These are phyloP conservation scores for Cotesia typhae DNA, from an alignment of 1,140 invertebrate genomes.

Conservation along the genomic window DNA sequence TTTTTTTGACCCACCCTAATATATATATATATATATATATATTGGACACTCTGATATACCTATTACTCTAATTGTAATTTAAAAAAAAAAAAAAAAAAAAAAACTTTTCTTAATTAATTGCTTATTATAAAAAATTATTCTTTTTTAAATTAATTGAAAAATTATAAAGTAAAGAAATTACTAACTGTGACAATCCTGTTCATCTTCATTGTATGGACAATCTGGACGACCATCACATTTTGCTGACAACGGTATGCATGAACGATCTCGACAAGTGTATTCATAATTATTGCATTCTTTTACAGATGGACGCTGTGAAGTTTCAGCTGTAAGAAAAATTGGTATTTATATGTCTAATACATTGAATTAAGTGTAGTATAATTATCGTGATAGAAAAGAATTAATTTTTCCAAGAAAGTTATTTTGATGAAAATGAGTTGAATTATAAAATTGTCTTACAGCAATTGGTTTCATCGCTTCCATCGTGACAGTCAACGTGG, in stretches of 20 bases:
- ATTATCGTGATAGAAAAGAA: too few species aligned
- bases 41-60: too few species aligned
- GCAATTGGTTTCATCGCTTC: conserved; percentile 76
- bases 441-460: conserved; percentile 65
- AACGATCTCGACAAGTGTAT: conserved; percentile 67
- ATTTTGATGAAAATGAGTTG: not conserved
- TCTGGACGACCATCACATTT: conserved; percentile 81
- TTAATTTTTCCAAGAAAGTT: too few species aligned
- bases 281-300: conserved; percentile 61
- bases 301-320: conserved; percentile 29
- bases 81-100: too few species aligned
- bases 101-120: too few species aligned
- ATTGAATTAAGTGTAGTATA: too few species aligned
- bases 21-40: too few species aligned
- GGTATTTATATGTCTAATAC: too few species aligned
- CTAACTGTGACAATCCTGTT: conserved; percentile 63
- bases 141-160: not conserved
- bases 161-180: not conserved
- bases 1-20: too few species aligned
- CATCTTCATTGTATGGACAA: conserved; percentile 84
- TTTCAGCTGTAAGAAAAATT: conserved; percentile 55
- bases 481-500: conserved; percentile 74
- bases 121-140: too few species aligned
- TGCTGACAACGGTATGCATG: conserved; percentile 71
- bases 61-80: too few species aligned